Evolutionary conservation across 2,888 invertebrate species (phyloP), one percentile per base, ranked within the genome.

Genomic region (Pasiphila rectangulata): DNA sequence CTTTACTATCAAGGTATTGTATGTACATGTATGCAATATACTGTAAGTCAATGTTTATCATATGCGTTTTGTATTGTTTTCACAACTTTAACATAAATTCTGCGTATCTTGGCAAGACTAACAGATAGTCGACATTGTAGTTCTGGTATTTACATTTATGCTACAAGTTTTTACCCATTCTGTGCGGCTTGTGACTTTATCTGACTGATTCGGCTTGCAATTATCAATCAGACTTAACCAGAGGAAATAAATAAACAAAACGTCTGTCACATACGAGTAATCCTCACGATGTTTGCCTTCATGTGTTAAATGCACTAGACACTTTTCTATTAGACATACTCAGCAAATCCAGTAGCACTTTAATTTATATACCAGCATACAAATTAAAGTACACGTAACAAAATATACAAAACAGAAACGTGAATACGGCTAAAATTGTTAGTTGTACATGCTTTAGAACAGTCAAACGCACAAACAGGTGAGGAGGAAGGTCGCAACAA

Each of bases 401-500:
- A 29, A 30, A 27, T 24, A 24, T 13, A 2, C 12, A 15, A 20
- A 17, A n/a, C n/a, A n/a, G 24, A 30, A 23, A 27, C 21, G 16
- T 23, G 21, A 35, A 35, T 35, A 35, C 13, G 25, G 16, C 19
- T 34, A 34, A 20, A 13, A 38, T 5, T 38, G 37, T 50, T 49
- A 46, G 36, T 40, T 13, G 21, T 23, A 37, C 81, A 82, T 81
- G 83, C 83, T 50, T 50, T 37, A 69, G 64, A 73, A 79, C 84
- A 70, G 80, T 79, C 78, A 76, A 79, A 75, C 79, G 69, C 61
- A 67, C 68, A 27, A 13, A 72, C 71, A 67, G 65, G 67, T 61
- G 72, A 66, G 72, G 75, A 72, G 75, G 76, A 67, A 72, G 73
- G 70, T 70, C 66, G 79, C 76, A 74, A 72, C 80, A 79, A 81